Conservation (phyloP, 1,140 invertebrate species). For the Heliconius hewitsoni region DNA sequence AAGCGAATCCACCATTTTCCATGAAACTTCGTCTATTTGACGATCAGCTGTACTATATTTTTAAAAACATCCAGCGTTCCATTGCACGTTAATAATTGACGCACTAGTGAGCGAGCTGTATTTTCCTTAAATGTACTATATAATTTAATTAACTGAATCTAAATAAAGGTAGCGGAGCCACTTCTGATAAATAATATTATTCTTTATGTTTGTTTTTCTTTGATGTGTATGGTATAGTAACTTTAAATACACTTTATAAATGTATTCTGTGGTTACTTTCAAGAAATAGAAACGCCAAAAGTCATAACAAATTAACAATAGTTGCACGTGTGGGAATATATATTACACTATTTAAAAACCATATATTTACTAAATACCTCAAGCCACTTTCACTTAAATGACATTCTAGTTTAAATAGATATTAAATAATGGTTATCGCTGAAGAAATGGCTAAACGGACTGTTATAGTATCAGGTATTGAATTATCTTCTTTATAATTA, state of each 20-base stretch:
- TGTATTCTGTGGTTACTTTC: too few species aligned
- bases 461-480: conserved; percentile 65
- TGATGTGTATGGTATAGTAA: too few species aligned
- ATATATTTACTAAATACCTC: background rate
- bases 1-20: conserved; percentile 69
- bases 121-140: background rate
- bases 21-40: conserved; percentile 49
- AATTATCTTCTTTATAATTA: background rate
- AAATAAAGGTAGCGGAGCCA: too few species aligned
- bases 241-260: too few species aligned
- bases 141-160: background rate
- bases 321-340: background rate
- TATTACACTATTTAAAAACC: background rate
- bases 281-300: background rate
- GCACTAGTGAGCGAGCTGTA: background rate
- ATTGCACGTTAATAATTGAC: conserved; percentile 28
- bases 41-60: conserved; percentile 79
- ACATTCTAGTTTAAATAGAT: conserved; percentile 3
- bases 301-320: background rate
- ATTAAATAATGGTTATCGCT: conserved; percentile 54
- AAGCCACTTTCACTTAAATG: background rate
- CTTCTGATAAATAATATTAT: too few species aligned
- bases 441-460: conserved; percentile 55
- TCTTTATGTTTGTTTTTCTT: background rate
- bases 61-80: conserved; percentile 65